A percentile compares a stretch with the other conserved stretches of the same genome.
phyloP scores from a whole-genome alignment of 1,140 invertebrate species.

The Lamellibrachia luymesi region DNA sequence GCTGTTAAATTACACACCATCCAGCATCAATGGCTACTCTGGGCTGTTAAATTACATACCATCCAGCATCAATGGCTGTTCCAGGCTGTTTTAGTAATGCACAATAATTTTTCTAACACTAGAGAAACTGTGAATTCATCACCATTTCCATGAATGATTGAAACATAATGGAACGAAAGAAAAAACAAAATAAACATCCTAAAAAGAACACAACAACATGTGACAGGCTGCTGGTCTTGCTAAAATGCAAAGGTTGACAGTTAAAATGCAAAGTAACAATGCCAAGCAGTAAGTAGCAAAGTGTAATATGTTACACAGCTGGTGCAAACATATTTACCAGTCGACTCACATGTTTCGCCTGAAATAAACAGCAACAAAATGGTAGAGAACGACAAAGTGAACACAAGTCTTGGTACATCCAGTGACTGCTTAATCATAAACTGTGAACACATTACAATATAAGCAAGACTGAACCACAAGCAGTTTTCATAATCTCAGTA shows the following conservation, averaged over 20 bases:
- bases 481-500: background rate
- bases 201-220: background rate
- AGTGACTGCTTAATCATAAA: background rate
- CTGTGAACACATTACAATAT: background rate
- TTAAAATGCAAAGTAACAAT: slow-evolving; percentile 1
- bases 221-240: background rate
- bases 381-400: background rate
- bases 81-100: no score
- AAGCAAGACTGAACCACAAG: background rate
- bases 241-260: background rate
- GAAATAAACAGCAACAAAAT: background rate
- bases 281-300: background rate
- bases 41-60: no score
- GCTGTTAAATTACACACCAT: no score
- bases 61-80: no score
- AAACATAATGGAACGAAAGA: background rate
- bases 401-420: background rate
- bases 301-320: background rate
- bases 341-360: background rate
- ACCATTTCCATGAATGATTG: background rate
- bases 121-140: background rate
- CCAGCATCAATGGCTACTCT: no score
- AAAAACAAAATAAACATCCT: background rate
- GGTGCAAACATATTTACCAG: slow-evolving; percentile 4
- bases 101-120: background rate